Evolutionary conservation across 2,888 invertebrate species (phyloP), one percentile per base, ranked within the genome.

Genomic region (Acanthosoma haemorrhoidale): DNA sequence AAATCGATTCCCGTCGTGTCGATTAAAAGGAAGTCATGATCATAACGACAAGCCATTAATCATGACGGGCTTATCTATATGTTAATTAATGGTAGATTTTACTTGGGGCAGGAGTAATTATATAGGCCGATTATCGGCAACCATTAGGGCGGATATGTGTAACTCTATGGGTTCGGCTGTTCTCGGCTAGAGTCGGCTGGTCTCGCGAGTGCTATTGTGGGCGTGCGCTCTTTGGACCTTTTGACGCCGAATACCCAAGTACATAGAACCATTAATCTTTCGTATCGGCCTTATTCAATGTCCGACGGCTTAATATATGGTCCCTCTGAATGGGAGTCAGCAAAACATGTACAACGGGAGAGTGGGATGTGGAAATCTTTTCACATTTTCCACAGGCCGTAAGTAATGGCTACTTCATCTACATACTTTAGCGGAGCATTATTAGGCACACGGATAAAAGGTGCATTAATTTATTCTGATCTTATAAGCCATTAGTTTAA

Each of bases 191-290:
- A 18, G 25, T 43, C 5, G 21, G n/a, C 29, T n/a, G n/a, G n/a
- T n/a, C n/a, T n/a, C n/a, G n/a, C n/a, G n/a, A n/a, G n/a, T n/a
- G n/a, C n/a, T n/a, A n/a, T n/a, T n/a, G n/a, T n/a, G n/a, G n/a
- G 51, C 25, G n/a, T 25, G 51, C 51, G 51, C 25, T 25, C 5
- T 51, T 6, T n/a, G 8, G n/a, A n/a, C 51, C 25, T n/a, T 51
- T 51, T n/a, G 25, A n/a, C 51, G 18, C 25, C 25, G 25, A 51
- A 51, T 51, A 51, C 51, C 29, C 21, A 51, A 21, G 21, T 51
- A n/a, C n/a, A n/a, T n/a, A n/a, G n/a, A n/a, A n/a, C 51, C 51
- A 51, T 51, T 51, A 51, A 51, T 51, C 51, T 51, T 51, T 51
- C 51, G 51, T 51, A 51, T 51, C 51, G 51, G 51, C 51, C 29